These are phyloP conservation scores for Gavialis gangeticus DNA, from an alignment of 2,113 vertebrate genomes.

Conservation along the genomic window DNA sequence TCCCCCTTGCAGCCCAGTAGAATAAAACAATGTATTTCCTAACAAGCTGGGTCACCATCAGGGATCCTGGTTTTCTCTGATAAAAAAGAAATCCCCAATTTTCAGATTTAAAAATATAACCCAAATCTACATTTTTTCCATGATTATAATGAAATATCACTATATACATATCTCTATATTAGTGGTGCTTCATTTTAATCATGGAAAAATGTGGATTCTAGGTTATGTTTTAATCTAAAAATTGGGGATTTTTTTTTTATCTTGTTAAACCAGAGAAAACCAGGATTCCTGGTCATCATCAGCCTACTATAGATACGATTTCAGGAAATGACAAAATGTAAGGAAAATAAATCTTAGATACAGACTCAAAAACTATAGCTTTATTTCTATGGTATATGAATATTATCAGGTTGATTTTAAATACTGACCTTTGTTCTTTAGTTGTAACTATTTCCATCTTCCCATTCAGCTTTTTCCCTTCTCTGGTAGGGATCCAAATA, in stretches of 20 bases:
- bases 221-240: too few species aligned
- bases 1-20: neutral
- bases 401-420: neutral
- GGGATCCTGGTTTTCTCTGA: neutral
- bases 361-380: rapidly evolving
- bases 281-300: too few species aligned
- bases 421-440: neutral
- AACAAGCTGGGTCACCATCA: neutral
- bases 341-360: conserved; percentile 6
- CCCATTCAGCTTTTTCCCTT: neutral
- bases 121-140: too few species aligned
- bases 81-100: too few species aligned
- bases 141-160: too few species aligned
- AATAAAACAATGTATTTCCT: neutral
- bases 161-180: too few species aligned
- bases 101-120: too few species aligned
- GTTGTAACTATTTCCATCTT: neutral
- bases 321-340: neutral
- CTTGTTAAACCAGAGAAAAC: too few species aligned
- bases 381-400: neutral
- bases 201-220: too few species aligned
- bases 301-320: neutral
- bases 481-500: neutral
- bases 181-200: too few species aligned
- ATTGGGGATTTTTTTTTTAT: too few species aligned